Percentiles rank a stretch among this genome's conserved stretches.
These are phyloP conservation scores for Drosophila simulans DNA, from an alignment of 1,140 invertebrate genomes.

Conservation along the genomic window DNA sequence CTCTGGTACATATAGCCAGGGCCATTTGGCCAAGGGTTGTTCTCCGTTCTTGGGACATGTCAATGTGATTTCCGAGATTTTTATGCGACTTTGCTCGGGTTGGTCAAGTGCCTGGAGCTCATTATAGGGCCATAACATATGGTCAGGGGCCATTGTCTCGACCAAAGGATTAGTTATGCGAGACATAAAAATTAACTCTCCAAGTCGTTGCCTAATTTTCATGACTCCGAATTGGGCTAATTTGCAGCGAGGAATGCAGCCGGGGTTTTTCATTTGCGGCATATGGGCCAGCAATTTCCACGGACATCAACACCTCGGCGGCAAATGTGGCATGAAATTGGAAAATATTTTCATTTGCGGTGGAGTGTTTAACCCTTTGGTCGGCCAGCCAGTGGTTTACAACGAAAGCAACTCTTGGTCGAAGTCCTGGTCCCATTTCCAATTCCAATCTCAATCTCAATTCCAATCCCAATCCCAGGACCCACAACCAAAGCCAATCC, in stretches of 20 bases:
- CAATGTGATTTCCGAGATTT: constrained; percentile 80
- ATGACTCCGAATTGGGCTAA: constrained; percentile 60
- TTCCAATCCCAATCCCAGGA: neutral
- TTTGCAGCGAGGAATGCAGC: constrained; percentile 37
- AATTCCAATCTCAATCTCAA: constrained; percentile 29
- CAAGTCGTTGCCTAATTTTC: constrained; percentile 55
- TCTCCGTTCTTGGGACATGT: constrained; percentile 47
- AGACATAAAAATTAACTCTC: constrained; percentile 73
- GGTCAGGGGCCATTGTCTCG: constrained; percentile 61
- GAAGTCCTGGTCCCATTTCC: neutral
- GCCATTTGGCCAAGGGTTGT: constrained; percentile 45
- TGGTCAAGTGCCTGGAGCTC: constrained; percentile 60
- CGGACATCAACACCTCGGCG: constrained; percentile 72
- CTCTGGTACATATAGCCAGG: neutral
- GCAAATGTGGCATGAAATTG: constrained; percentile 79
- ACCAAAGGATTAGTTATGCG: constrained; percentile 45
- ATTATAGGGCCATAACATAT: constrained; percentile 78
- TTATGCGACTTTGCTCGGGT: constrained; percentile 45
- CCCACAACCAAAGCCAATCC: constrained; percentile 14
- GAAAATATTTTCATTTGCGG: constrained; percentile 58
- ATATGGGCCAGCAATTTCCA: constrained; percentile 69
- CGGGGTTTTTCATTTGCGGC: constrained; percentile 28
- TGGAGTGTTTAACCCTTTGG: constrained; percentile 67
- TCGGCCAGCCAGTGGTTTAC: constrained; percentile 62
- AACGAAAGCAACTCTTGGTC: constrained; percentile 63